phyloP scores from a whole-genome alignment of 2,113 vertebrate species.

The Ictalurus punctatus region DNA sequence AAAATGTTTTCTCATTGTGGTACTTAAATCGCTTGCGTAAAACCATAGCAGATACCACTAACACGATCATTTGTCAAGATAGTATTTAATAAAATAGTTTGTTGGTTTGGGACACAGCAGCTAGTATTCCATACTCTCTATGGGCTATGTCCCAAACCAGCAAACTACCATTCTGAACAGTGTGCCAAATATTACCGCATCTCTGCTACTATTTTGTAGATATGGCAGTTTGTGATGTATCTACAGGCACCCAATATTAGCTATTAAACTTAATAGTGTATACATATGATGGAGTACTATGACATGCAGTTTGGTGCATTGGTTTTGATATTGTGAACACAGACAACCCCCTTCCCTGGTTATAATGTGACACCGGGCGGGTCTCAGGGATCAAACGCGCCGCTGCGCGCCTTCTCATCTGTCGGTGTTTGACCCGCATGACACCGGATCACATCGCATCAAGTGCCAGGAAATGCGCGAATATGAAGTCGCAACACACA shows the following conservation, averaged over 20 bases:
- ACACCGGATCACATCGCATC: conserved; percentile 10
- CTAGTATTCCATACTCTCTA: neutral
- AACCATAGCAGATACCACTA: neutral
- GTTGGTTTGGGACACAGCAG: neutral
- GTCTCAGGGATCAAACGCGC: neutral
- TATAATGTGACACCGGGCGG: conserved; percentile 15
- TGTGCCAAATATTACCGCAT: neutral
- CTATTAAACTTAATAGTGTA: neutral
- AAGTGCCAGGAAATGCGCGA: neutral
- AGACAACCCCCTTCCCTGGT: neutral
- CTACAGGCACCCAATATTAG: neutral
- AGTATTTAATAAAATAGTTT: neutral
- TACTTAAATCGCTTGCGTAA: neutral
- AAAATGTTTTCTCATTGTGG: neutral
- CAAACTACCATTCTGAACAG: neutral
- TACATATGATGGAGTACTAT: neutral
- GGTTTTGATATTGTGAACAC: neutral
- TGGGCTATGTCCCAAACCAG: neutral
- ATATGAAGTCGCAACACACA: neutral
- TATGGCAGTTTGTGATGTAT: neutral
- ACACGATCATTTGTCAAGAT: neutral
- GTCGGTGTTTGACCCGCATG: conserved; percentile 2
- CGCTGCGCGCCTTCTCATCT: neutral
- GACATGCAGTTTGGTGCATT: no score
- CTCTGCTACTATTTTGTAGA: neutral